Evolutionary conservation across 2,113 vertebrate species (phyloP).

Genomic region (Brachyhypopomus gauderio): DNA sequence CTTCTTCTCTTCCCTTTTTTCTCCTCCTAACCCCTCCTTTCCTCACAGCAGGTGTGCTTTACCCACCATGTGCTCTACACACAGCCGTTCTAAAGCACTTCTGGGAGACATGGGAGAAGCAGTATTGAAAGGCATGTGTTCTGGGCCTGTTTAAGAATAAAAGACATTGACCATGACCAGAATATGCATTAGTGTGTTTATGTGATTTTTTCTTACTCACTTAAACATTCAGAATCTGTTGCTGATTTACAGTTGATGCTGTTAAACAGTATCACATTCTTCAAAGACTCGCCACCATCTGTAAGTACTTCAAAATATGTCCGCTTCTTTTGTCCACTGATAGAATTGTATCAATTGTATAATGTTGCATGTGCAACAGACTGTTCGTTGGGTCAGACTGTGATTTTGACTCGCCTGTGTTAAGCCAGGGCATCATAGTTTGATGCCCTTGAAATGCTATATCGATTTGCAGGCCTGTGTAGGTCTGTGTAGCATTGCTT

Average conservation of each 20-base stretch:
- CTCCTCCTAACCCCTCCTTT: too few relatives aligned
- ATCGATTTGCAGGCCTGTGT: slow-evolving; percentile 31
- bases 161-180: background rate
- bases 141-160: background rate
- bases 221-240: background rate
- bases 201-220: background rate
- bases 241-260: slow-evolving; percentile 4
- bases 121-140: background rate
- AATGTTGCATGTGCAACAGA: background rate
- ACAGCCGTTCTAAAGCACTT: too few relatives aligned
- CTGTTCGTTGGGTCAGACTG: background rate
- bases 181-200: background rate
- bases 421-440: background rate
- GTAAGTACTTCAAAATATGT: background rate
- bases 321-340: background rate
- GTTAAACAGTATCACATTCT: background rate
- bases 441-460: slow-evolving; percentile 20
- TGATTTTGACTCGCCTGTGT: background rate
- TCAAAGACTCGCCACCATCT: background rate
- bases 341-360: background rate
- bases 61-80: too few relatives aligned
- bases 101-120: background rate
- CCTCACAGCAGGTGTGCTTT: too few relatives aligned
- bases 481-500: background rate
- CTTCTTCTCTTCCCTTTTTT: too few relatives aligned